Conservation (phyloP, 2,113 vertebrate genomes). For the Peromyscus californicus region DNA sequence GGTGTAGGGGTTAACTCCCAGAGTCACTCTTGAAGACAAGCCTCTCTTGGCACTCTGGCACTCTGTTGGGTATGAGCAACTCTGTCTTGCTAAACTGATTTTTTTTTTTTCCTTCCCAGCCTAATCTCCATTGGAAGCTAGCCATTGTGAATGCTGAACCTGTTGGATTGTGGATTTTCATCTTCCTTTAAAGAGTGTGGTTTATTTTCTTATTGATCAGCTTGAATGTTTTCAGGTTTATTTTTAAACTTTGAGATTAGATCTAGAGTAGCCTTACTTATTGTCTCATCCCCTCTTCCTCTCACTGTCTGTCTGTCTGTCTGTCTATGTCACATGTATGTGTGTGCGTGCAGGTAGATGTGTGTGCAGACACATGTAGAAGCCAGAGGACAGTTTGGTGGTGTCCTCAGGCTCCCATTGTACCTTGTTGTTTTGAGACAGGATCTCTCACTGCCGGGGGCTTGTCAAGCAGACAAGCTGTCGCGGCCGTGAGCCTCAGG, state of each 20-base stretch:
- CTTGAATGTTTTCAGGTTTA: background rate
- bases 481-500: background rate
- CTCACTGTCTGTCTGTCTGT: background rate
- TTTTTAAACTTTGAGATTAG: background rate
- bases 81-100: background rate
- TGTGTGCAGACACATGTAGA: background rate
- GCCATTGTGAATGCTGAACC: background rate
- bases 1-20: conserved; percentile 2
- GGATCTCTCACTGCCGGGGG: background rate
- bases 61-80: background rate
- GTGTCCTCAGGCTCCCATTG: background rate
- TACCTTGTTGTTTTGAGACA: background rate
- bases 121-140: background rate
- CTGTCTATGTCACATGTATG: background rate
- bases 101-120: background rate
- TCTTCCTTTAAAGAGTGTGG: background rate
- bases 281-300: background rate
- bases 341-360: background rate
- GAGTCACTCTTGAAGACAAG: background rate
- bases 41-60: background rate
- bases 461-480: background rate
- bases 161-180: conserved; percentile 38
- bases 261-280: background rate
- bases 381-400: background rate
- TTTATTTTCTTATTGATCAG: background rate